Evolutionary conservation across 2,888 invertebrate genomes (phyloP).

Genomic region (Megastigmus dorsalis): DNA sequence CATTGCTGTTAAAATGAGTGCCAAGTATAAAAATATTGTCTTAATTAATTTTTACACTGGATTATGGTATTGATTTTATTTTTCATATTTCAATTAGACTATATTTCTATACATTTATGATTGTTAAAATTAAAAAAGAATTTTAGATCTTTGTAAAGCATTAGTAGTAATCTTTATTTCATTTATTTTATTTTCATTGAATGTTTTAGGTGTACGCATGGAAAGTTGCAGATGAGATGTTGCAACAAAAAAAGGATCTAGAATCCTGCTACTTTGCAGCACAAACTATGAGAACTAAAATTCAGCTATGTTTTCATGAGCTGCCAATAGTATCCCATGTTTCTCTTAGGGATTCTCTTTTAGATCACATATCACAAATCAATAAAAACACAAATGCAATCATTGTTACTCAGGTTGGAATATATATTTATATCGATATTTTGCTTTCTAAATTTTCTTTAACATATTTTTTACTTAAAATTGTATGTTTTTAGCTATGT

Average conservation of each 20-base stretch:
- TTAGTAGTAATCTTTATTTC: too few relatives aligned
- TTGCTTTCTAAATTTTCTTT: neutral
- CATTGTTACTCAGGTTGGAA: constrained; percentile 86
- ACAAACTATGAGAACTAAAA: constrained; percentile 97
- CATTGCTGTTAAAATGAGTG: too few relatives aligned
- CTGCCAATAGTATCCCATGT: constrained; percentile 88
- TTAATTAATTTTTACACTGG: too few relatives aligned
- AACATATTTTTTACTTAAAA: constrained; percentile 26
- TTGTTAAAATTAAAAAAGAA: too few relatives aligned
- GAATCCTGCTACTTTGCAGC: constrained; percentile 98
- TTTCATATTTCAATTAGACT: too few relatives aligned
- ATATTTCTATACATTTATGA: too few relatives aligned
- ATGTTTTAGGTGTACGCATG: constrained; percentile 92
- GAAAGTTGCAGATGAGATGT: constrained; percentile 95
- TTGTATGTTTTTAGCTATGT: constrained; percentile 79
- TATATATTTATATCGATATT: neutral
- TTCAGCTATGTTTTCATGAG: constrained; percentile 93
- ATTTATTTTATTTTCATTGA: constrained; percentile 42
- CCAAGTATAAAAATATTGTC: too few relatives aligned
- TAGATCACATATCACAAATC: constrained; percentile 89
- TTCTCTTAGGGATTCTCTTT: constrained; percentile 91
- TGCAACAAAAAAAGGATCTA: constrained; percentile 90
- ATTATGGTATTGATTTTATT: too few relatives aligned
- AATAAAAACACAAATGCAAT: constrained; percentile 86
- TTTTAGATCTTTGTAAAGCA: too few relatives aligned